Percentiles rank a stretch among this genome's conserved stretches.
Evolutionary conservation across 2,113 vertebrate genomes (phyloP).

Genomic region (Bubo bubo): DNA sequence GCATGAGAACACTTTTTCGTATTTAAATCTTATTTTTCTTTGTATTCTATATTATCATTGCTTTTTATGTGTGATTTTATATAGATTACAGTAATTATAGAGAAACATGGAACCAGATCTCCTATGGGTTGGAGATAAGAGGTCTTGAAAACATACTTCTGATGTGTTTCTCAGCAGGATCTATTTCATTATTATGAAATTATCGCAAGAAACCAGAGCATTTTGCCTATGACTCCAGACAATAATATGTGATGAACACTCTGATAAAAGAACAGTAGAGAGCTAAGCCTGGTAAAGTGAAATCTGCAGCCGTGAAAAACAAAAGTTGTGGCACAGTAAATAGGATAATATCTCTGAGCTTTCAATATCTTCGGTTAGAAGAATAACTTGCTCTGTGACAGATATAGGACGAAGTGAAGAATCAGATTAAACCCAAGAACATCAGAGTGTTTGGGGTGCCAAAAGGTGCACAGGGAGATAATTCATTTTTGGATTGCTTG

Average conservation of each 20-base stretch:
- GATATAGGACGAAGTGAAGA: not conserved
- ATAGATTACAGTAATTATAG: not conserved
- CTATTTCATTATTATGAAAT: not conserved
- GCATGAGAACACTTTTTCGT: not conserved
- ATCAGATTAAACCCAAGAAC: slow-evolving; percentile 33
- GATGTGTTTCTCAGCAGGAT: not conserved
- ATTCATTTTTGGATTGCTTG: not conserved
- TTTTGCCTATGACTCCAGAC: not conserved
- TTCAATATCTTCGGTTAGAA: not conserved
- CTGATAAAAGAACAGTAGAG: not conserved
- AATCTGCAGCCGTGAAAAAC: slow-evolving; percentile 16
- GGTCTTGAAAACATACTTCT: not conserved
- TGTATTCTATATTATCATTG: not conserved
- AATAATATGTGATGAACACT: not conserved
- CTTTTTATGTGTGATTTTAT: not conserved
- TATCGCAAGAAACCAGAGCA: not conserved
- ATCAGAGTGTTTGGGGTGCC: not conserved
- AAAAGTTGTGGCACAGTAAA: not conserved
- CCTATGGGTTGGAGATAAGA: not conserved
- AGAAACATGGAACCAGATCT: not conserved
- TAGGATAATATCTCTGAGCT: not conserved
- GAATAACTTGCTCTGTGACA: not conserved
- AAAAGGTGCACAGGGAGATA: not conserved
- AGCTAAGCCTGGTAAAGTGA: not conserved
- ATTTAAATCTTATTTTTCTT: not conserved